Evolutionary conservation across 1,140 invertebrate genomes (phyloP), one percentile per base, ranked within the genome.

Genomic region (Ceratitis capitata): DNA sequence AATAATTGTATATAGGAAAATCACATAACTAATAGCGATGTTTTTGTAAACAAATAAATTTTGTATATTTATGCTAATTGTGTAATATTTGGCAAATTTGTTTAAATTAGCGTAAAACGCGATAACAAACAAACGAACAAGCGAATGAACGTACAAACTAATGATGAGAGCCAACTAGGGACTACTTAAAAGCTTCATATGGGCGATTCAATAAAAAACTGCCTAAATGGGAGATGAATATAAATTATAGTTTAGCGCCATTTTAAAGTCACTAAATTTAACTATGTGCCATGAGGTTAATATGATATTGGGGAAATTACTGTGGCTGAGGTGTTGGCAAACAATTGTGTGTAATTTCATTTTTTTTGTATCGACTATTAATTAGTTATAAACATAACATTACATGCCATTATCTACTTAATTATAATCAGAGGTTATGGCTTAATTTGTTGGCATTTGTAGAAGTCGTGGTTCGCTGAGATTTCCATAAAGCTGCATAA

Each of bases 71-170:
- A 78, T 78, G 69, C 69, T 39, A 78, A 78, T 78, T 78, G 7
- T 78, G n/a, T 78, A 78, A 74, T 78, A 78, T 78, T 78, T 78
- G 69, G 39, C 69, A 47, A 78, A 78, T 78, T 78, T 78, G 69
- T 78, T 78, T 78, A 78, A 78, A 78, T 78, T 78, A 78, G 69
- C 69, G 69, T 47, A 45, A 78, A 78, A 45, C 39, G n/a, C 69
- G 39, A 78, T 78, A 78, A 35, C 69, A 78, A 78, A 78, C 69
- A 47, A 78, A 14, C n/a, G n/a, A n/a, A n/a, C n/a, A n/a, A n/a
- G n/a, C n/a, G n/a, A n/a, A n/a, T n/a, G n/a, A n/a, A n/a, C n/a
- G n/a, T n/a, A 35, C 69, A 78, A 78, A 78, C 69, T 26, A 78
- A 14, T 10, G n/a, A 35, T 23, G 61, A 1, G 7, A 5, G 32